Conservation (phyloP, 2,888 invertebrate species). For the Alloscopus bannaensis region DNA sequence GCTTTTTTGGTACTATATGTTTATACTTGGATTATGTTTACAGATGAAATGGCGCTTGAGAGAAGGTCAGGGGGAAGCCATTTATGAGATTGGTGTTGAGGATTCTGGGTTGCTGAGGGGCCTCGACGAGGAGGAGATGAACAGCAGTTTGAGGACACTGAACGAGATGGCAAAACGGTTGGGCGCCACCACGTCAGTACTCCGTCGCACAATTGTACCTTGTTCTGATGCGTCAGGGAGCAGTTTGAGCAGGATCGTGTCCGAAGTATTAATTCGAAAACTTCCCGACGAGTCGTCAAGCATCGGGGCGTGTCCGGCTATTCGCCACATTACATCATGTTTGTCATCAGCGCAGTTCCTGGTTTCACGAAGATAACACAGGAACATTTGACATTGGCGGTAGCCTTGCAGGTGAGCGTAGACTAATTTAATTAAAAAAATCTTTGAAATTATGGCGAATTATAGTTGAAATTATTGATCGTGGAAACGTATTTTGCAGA, state of each 20-base stretch:
- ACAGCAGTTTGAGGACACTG: conserved; percentile 89
- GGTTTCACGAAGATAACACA: conserved; percentile 89
- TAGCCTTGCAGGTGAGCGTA: conserved; percentile 82
- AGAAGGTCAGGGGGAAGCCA: conserved; percentile 97
- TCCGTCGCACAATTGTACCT: conserved; percentile 81
- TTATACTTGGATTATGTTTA: too few relatives aligned
- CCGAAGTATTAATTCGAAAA: conserved; percentile 93
- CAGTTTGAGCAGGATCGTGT: conserved; percentile 74
- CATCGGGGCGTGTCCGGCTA: conserved; percentile 95
- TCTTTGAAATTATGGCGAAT: not conserved
- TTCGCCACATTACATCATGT: conserved; percentile 92
- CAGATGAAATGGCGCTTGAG: conserved; percentile 97
- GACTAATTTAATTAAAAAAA: conserved; percentile 2
- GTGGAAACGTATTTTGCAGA: conserved; percentile 71
- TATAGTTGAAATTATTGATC: not conserved
- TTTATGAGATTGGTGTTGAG: conserved; percentile 97
- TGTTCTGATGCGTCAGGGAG: not conserved
- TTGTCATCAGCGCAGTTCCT: conserved; percentile 88
- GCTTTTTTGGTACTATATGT: too few relatives aligned
- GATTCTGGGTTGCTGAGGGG: conserved; percentile 93
- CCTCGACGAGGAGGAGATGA: conserved; percentile 87
- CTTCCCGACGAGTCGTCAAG: conserved; percentile 90
- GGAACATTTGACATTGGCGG: conserved; percentile 91
- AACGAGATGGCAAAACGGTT: conserved; percentile 87
- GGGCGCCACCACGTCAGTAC: conserved; percentile 87